Base-by-base conservation (phyloP, 92 coral and sea anemone genomes). In the Scolanthus callimorphus region DNA sequence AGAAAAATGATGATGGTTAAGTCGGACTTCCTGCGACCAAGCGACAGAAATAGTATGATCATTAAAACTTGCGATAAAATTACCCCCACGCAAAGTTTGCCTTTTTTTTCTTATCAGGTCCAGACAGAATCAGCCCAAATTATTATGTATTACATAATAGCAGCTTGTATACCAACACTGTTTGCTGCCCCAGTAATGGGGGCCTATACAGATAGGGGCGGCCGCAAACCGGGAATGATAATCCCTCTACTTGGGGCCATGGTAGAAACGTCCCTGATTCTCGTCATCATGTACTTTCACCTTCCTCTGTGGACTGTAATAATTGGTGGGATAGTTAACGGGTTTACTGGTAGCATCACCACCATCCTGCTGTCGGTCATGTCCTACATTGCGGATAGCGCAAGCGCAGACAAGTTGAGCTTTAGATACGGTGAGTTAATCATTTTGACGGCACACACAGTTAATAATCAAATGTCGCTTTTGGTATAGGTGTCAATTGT, bases 371-470 rank as follows among this genome's bases (percentile, higher is more conserved):
- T 85, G 41, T 48, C 79, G 0, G 81, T 85, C 17, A 69, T 66
- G 57, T 79, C 92, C 2, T 85, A 85, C 65, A 45, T 85, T 27
- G 78, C 83, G 2, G 92, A 85, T 49, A 85, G 82, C 0, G 63
- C 74, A 25, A 48, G 64, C 1, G 55, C 71, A 48, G 31, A 39
- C 2, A 68, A 56, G 29, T 57, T 80, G 0, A 74, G 80, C n/a
- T 31, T 81, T n/a, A 57, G 94, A 31, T 29, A 73, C 23, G 83
- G 88, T 80, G 39, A 73, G 59, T 17, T 37, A n/a, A n/a, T n/a
- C n/a, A n/a, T n/a, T n/a, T n/a, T n/a, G n/a, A n/a, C n/a, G n/a
- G n/a, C n/a, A n/a, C n/a, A n/a, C n/a, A n/a, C n/a, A n/a, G n/a
- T n/a, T n/a, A n/a, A n/a, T n/a, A n/a, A n/a, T n/a, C n/a, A n/a